Evolutionary conservation across 2,113 vertebrate species (phyloP), one percentile per base, ranked within the genome.

Genomic region (Entomyzon cyanotis): DNA sequence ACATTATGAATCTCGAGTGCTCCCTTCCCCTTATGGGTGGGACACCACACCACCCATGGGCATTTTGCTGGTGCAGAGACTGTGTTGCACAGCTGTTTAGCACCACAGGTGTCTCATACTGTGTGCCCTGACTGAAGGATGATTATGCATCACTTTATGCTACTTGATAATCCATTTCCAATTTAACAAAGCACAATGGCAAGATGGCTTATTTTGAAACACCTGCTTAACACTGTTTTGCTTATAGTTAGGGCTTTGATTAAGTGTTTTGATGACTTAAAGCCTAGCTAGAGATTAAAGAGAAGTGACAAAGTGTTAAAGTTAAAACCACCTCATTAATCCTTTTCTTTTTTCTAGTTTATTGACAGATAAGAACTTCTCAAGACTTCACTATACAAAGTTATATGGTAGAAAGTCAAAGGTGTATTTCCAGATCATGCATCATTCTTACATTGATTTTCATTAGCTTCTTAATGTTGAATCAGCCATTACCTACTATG

Each of bases 361-460:
- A 71, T 91, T 92, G 65, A 30, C 41, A 87, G 28, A 73, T 50
- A 58, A 35, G 28, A 80, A 10, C 21, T 84, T 75, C 21, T 91
- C 35, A 68, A 70, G 60, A 37, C 44, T 84, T 94, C 55, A 62
- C 1, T 1, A 62, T 33, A 62, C 13, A 53, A 93, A 86, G 25
- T 69, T 53, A 55, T 30, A 90, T 17, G 46, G 44, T 50, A 86
- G 52, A 90, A 94, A 96, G 89, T 50, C 94, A 94, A 90, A 95
- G 55, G 84, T 92, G 24, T 44, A 33, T 78, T 87, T 89, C 13
- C 70, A 87, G 46, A 87, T 64, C 73, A 74, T 94, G 23, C 15
- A n/a, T 94, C 69, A 95, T 35, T 28, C 21, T 84, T 79, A 65
- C 28, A 84, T 33, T 88, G 83, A 96, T 93, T 96, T 96, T 92